Evolutionary conservation across 2,888 invertebrate genomes (phyloP).

Genomic region (Apocheima hispidaria): DNA sequence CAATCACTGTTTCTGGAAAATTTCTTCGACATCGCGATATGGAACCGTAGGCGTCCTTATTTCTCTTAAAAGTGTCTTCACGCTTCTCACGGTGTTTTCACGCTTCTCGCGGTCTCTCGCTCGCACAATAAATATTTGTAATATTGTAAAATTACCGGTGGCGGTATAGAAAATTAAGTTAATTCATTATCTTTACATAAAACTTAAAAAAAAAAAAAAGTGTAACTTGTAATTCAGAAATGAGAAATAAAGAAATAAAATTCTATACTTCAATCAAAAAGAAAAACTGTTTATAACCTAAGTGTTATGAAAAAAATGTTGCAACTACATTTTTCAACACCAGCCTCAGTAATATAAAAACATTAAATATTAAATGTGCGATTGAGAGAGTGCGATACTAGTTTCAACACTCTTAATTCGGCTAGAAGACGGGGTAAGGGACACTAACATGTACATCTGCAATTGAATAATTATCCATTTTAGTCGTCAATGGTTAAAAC

Average conservation of each 20-base stretch:
- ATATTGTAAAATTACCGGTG: background rate
- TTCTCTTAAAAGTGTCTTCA: conserved; percentile 66
- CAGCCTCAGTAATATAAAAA: background rate
- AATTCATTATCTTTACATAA: background rate
- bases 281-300: background rate
- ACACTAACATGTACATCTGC: conserved; percentile 73
- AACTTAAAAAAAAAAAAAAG: too few species aligned
- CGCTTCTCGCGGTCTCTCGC: conserved; percentile 2
- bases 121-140: background rate
- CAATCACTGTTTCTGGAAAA: conserved; percentile 78
- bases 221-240: too few species aligned
- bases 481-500: conserved; percentile 86
- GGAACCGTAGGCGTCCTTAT: conserved; percentile 67
- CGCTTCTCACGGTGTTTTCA: conserved; percentile 5
- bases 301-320: background rate
- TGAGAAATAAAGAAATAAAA: background rate
- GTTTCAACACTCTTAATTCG: conserved; percentile 66
- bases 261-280: background rate
- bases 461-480: conserved; percentile 83
- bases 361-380: conserved; percentile 2
- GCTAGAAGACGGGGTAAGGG: conserved; percentile 69
- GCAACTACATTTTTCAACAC: background rate
- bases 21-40: conserved; percentile 68
- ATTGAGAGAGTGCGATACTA: background rate
- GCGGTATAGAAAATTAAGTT: background rate